Conservation (phyloP, 2,797 vertebrate species). For the Muscicapa comitata region DNA sequence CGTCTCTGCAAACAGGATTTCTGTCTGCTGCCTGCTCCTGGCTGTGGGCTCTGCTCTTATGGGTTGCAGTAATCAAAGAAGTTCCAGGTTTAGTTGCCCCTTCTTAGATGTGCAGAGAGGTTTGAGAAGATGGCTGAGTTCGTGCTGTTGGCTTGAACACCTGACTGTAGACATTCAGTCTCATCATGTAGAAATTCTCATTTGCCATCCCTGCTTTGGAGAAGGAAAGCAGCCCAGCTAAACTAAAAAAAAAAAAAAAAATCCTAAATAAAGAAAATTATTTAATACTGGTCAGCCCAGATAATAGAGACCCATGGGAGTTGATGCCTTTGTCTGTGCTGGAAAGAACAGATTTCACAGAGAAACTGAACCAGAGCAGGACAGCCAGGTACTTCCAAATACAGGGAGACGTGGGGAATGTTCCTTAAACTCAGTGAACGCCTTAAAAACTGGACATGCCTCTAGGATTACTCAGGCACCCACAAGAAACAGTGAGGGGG, state of each 20-base stretch:
- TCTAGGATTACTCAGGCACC: slow-evolving; percentile 37
- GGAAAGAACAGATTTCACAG: neutral
- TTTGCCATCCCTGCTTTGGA: neutral
- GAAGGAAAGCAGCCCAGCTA: neutral
- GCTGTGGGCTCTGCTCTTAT: neutral
- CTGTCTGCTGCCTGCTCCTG: neutral
- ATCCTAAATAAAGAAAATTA: neutral
- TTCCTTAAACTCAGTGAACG: slow-evolving; percentile 58
- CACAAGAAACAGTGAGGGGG: slow-evolving; percentile 48
- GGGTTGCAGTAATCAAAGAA: neutral
- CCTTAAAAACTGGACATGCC: slow-evolving; percentile 27
- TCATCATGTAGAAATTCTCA: neutral
- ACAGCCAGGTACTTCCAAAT: neutral
- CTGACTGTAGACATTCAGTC: neutral
- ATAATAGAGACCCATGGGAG: neutral
- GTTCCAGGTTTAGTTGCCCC: neutral
- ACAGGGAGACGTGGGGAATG: neutral
- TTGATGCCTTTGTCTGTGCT: neutral
- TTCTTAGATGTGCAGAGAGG: neutral
- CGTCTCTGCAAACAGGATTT: neutral
- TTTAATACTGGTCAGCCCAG: neutral
- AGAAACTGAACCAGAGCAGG: neutral
- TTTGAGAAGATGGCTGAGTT: neutral
- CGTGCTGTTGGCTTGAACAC: neutral
- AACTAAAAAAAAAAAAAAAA: neutral